Conservation (phyloP, 2,113 vertebrate genomes). For the Perognathus longimembris region DNA sequence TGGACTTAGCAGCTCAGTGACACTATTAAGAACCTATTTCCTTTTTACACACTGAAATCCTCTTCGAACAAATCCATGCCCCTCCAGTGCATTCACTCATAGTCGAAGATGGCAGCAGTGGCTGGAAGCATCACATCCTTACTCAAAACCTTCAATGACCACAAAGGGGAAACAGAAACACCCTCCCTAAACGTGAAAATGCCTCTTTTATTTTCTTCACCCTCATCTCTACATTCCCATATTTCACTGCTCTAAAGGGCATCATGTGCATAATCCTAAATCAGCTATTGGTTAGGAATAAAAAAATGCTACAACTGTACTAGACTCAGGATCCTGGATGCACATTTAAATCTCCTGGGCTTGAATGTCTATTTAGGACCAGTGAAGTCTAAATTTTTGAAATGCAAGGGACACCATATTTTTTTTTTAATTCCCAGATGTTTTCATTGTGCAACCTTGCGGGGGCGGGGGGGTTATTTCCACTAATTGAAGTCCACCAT, state of each 20-base stretch:
- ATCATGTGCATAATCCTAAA: background rate
- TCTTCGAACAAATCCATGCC: background rate
- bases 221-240: background rate
- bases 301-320: background rate
- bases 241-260: constrained; percentile 5
- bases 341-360: background rate
- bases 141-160: background rate
- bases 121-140: background rate
- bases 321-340: background rate
- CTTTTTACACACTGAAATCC: background rate
- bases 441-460: no score
- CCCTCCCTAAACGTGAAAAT: background rate
- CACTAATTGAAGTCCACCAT: background rate
- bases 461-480: background rate
- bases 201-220: background rate
- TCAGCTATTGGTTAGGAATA: background rate
- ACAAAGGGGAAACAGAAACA: background rate
- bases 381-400: constrained; percentile 18
- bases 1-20: no score
- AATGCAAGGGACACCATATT: background rate
- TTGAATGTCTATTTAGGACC: background rate
- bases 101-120: background rate
- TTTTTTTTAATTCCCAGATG: no score
- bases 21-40: background rate
- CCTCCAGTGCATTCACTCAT: background rate